phyloP scores from a whole-genome alignment of 2,888 invertebrate species.

The Rotaria socialis region DNA sequence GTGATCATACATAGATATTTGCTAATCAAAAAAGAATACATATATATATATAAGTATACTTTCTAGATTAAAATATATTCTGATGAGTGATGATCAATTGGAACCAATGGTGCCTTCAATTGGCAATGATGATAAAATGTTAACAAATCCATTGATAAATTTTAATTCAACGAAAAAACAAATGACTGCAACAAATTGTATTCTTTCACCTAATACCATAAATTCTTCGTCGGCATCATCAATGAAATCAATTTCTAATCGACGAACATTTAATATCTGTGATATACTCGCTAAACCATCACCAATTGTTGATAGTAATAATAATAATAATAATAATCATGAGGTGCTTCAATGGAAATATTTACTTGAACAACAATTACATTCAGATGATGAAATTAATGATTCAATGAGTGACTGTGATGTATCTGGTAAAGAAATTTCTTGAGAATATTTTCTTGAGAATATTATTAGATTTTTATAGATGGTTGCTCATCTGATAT shows the following conservation, averaged over 20 bases:
- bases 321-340: not conserved
- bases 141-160: not conserved
- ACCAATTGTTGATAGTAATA: not conserved
- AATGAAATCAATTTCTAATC: not conserved
- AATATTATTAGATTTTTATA: not conserved
- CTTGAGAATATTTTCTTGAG: not conserved
- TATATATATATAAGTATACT: not conserved
- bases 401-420: conserved; percentile 2
- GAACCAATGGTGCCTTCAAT: not conserved
- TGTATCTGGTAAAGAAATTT: not conserved
- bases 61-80: conserved; percentile 4
- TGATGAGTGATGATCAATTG: not conserved
- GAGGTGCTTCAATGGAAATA: not conserved
- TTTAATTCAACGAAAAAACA: not conserved
- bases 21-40: not conserved
- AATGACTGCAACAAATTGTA: not conserved
- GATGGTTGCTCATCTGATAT: not conserved
- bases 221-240: not conserved
- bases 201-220: not conserved
- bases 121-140: not conserved
- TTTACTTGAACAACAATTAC: not conserved
- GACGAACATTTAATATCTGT: conserved; percentile 33
- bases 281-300: conserved; percentile 16
- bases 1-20: not conserved
- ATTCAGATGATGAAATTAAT: not conserved